Evolutionary conservation across 2,797 vertebrate genomes (phyloP), one percentile per base, ranked within the genome.

Genomic region (Sciurus carolinensis): DNA sequence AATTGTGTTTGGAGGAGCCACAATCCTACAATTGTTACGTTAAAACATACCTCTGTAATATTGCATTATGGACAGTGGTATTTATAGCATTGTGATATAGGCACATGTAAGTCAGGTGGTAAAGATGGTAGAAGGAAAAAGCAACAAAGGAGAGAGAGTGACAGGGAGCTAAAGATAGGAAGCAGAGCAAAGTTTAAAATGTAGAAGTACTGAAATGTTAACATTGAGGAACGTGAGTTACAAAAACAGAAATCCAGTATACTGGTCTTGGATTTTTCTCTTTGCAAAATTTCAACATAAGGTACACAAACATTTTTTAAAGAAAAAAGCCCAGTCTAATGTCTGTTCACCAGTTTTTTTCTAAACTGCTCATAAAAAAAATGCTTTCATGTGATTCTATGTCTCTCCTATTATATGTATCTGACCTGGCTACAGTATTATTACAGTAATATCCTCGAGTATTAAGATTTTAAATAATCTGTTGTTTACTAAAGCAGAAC

Each of bases 241-340:
- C 24, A 11, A 77, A 2, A 3, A 71, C 6, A 24, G 22, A 81
- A 84, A 66, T 10, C 39, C 15, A 54, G 71, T 80, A 11, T 57
- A 47, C 36, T 50, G 20, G 2, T n/a, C 20, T 57, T 42, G 20
- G 12, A 77, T 14, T 54, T 71, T 52, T 82, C 44, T 76, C 20
- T 72, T n/a, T 66, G 36, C 83, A 83, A 72, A 57, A 72, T 44
- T 87, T 83, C 57, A 71, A 79, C 30, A 83, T 71, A 83, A 79
- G 50, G 59, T 67, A 79, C 28, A 50, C 39, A 92, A 90, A 28
- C 12, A 71, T 71, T 42, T 71, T 42, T 94, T 69, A 36, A 93
- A 87, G 47, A 12, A 80, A 57, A 79, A 85, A n/a, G 26, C 54
- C 12, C 57, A 75, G 14, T 13, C 36, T 50, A 52, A 88, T 2